Conservation (phyloP, 2,888 invertebrate species). For the Alcis repandata region DNA sequence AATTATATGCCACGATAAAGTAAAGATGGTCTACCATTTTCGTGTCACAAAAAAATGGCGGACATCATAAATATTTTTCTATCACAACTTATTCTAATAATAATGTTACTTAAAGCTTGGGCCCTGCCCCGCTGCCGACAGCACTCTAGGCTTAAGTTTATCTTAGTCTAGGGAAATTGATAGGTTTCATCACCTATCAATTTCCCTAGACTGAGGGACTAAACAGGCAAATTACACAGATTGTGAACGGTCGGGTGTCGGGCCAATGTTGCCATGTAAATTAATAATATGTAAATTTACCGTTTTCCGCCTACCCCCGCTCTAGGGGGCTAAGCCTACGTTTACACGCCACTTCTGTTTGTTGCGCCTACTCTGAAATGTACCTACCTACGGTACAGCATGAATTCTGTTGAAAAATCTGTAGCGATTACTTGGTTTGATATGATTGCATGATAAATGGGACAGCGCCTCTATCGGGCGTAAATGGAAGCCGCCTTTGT, state of each 20-base stretch:
- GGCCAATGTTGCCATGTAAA: conserved; percentile 71
- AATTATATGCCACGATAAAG: too few relatives aligned
- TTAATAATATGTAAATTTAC: conserved; percentile 85
- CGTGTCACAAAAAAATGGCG: too few relatives aligned
- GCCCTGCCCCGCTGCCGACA: too few relatives aligned
- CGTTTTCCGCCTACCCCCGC: conserved; percentile 48
- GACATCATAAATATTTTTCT: too few relatives aligned
- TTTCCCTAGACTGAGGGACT: conserved; percentile 57
- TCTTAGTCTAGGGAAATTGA: too few relatives aligned
- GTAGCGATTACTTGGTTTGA: too few relatives aligned
- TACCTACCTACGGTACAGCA: too few relatives aligned
- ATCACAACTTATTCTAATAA: too few relatives aligned
- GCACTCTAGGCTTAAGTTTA: too few relatives aligned
- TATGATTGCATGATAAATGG: not conserved
- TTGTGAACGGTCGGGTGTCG: conserved; percentile 68
- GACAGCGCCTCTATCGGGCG: not conserved
- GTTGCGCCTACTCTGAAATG: conserved; percentile 37
- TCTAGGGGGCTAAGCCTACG: conserved; percentile 58
- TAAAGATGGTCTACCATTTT: too few relatives aligned
- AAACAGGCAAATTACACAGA: conserved; percentile 81
- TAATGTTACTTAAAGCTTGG: too few relatives aligned
- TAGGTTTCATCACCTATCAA: conserved; percentile 30
- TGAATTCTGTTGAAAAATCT: too few relatives aligned
- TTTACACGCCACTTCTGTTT: conserved; percentile 63
- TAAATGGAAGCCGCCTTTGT: not conserved